Conservation (phyloP, 2,113 vertebrate species). For the Prionailurus bengalensis region DNA sequence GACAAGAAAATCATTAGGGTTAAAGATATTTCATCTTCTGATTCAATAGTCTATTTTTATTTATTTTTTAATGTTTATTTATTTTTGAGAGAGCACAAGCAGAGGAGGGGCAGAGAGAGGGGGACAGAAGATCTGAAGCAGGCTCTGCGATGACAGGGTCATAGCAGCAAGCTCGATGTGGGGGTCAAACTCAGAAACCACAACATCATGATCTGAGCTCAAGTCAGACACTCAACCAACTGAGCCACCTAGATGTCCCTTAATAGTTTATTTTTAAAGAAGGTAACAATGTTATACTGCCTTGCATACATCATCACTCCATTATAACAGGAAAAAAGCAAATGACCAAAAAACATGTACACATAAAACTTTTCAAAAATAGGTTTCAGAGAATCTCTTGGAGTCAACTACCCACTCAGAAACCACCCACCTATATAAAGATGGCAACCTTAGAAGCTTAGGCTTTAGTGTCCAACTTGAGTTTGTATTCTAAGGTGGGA, state of each 20-base stretch:
- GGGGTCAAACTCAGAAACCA: too few relatives aligned
- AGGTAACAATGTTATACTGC: not conserved
- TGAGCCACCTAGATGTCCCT: not conserved
- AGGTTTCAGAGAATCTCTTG: conserved; percentile 44
- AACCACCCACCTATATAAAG: not conserved
- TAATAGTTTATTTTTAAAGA: not conserved
- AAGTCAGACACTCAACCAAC: too few relatives aligned
- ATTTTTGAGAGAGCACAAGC: too few relatives aligned
- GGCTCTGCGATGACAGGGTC: too few relatives aligned
- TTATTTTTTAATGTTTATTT: too few relatives aligned
- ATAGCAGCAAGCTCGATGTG: too few relatives aligned
- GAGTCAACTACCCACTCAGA: conserved; percentile 19
- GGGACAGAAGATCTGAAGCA: too few relatives aligned
- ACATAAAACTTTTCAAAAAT: conserved; percentile 37
- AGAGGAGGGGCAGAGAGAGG: too few relatives aligned
- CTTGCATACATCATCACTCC: not conserved
- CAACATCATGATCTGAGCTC: too few relatives aligned
- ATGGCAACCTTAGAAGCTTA: not conserved
- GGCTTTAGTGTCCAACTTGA: not conserved
- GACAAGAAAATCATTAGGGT: not conserved
- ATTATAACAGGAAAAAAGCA: conserved; percentile 8
- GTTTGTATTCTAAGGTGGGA: not conserved
- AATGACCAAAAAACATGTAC: not conserved
- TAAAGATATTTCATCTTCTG: not conserved
- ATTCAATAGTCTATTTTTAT: not conserved